Evolutionary conservation across 2,113 vertebrate species (phyloP), one percentile per base, ranked within the genome.

Genomic region (Sminthopsis crassicaudata): DNA sequence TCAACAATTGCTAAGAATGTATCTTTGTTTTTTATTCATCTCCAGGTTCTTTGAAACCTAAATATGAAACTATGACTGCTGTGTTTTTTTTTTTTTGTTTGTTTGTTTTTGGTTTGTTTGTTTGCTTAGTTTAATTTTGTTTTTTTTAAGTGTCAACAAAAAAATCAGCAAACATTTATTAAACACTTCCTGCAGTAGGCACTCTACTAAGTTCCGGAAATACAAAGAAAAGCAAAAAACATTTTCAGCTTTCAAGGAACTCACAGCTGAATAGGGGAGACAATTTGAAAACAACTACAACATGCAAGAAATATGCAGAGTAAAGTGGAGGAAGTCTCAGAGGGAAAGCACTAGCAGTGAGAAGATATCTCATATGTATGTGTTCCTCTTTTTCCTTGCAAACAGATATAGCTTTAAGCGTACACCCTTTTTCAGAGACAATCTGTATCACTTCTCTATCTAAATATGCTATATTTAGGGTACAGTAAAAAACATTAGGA

Each of bases 1-100:
- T n/a, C 67, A 0, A 0, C 36, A 24, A 2, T 0, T 24, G 7
- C 0, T 22, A 42, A 84, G n/a, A 42, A 84, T 84, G 8, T 23
- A n/a, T 19, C n/a, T n/a, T 84, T 1, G 2, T 42, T 84, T 42
- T 84, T 42, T 42, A 19, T 42, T 23, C n/a, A 42, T 42, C 42
- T 42, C 67, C 16, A 84, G 36, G 19, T 84, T 8, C 0, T 84
- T 42, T 84, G 67, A 84, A 42, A 84, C n/a, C 14, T n/a, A 36
- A 76, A 5, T 76, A n/a, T 19, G 48, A 42, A 42, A 76, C n/a
- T 84, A 23, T 42, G 6, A 84, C 42, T 8, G 67, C 30, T 67
- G 12, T 3, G 0, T 55, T 25, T 27, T 30, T 60, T 30, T 60
- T 57, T 27, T 27, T 27, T 60, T 30, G 2, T 48, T 48, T 48